Evolutionary conservation across 2,113 vertebrate genomes (phyloP).

Genomic region (Columba janthina): DNA sequence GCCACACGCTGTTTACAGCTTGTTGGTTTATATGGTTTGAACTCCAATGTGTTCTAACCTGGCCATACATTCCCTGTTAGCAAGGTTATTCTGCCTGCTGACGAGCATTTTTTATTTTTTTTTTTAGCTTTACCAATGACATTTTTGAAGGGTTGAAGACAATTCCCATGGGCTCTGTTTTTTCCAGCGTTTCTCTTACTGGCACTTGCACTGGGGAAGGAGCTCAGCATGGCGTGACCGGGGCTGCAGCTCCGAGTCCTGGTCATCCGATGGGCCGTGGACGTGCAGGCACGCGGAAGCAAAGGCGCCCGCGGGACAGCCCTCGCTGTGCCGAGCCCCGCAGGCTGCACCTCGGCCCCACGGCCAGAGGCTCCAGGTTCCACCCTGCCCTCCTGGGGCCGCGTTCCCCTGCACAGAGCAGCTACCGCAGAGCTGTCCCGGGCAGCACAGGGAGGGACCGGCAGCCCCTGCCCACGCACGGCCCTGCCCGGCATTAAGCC

Average conservation of each 20-base stretch:
- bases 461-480: too few species aligned
- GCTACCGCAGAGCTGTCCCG: too few species aligned
- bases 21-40: background rate
- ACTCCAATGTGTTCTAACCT: background rate
- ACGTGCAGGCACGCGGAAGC: rapidly evolving
- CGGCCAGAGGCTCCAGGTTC: too few species aligned
- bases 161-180: background rate
- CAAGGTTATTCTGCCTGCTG: background rate
- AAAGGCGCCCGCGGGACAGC: too few species aligned
- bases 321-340: too few species aligned
- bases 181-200: background rate
- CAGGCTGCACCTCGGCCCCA: too few species aligned
- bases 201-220: background rate
- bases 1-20: background rate
- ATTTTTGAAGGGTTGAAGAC: background rate
- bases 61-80: background rate
- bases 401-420: too few species aligned
- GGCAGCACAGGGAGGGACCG: too few species aligned
- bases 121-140: background rate
- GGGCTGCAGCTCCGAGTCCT: background rate
- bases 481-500: too few species aligned
- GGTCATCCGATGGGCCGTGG: background rate
- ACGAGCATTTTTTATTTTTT: background rate
- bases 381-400: too few species aligned
- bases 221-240: rapidly evolving